Percentiles rank a stretch among this genome's conserved stretches.
Conservation (phyloP, 2,888 invertebrate genomes). For the Hypomecis atomaria region DNA sequence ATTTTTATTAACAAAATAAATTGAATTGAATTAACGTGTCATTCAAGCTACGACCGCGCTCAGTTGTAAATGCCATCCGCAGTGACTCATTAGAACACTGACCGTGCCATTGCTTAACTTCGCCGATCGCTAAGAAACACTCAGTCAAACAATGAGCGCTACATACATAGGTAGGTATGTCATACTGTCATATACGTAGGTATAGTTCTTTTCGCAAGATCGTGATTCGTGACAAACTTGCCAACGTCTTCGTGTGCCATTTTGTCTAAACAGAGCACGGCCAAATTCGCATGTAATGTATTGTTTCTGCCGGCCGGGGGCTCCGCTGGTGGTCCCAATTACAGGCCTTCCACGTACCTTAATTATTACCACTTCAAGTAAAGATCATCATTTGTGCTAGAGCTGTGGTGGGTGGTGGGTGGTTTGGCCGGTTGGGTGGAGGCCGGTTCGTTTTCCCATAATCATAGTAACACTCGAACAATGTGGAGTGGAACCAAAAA, state of each 20-base stretch:
- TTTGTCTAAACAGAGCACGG: conserved; percentile 54
- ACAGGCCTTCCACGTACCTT: conserved; percentile 62
- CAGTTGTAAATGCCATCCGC: too few species aligned
- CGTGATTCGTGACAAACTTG: conserved; percentile 31
- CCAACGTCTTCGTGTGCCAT: conserved; percentile 16
- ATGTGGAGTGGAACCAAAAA: background rate
- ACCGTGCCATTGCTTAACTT: too few species aligned
- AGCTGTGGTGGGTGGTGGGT: conserved; percentile 9
- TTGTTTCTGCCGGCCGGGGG: conserved; percentile 51
- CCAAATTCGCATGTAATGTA: conserved; percentile 60
- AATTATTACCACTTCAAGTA: conserved; percentile 70
- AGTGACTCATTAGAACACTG: too few species aligned
- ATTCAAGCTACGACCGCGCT: too few species aligned
- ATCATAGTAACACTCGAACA: background rate
- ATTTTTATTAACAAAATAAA: too few species aligned
- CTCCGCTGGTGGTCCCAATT: conserved; percentile 71
- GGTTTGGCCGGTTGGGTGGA: conserved; percentile 16
- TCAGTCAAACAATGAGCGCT: too few species aligned
- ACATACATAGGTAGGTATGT: too few species aligned
- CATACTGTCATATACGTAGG: too few species aligned
- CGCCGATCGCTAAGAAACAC: too few species aligned
- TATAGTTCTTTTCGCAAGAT: conserved; percentile 14
- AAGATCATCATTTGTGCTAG: conserved; percentile 53
- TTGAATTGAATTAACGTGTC: too few species aligned
- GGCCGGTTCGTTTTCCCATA: too few species aligned